Evolutionary conservation across 2,888 invertebrate genomes (phyloP).

Genomic region (Agapostemon virescens): DNA sequence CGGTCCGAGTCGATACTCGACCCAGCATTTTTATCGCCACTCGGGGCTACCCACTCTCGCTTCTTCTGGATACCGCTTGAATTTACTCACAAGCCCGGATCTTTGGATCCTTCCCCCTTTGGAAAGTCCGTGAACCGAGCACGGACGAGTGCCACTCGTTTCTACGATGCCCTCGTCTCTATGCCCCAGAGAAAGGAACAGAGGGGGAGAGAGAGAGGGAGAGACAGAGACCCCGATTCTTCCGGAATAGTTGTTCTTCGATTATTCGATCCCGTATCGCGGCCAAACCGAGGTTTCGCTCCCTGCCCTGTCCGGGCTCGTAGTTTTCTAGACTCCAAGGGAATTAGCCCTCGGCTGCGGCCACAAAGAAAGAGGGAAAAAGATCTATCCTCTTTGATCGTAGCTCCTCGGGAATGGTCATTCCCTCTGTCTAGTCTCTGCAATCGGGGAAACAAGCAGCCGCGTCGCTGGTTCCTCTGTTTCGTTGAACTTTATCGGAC

Average conservation of each 20-base stretch:
- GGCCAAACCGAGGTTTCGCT: background rate
- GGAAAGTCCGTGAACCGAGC: conserved; percentile 29
- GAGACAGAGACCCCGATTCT: conserved; percentile 10
- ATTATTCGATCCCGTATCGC: conserved; percentile 9
- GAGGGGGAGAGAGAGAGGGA: background rate
- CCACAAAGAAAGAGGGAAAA: background rate
- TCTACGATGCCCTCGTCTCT: conserved; percentile 23
- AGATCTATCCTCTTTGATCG: conserved; percentile 4
- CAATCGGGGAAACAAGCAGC: background rate
- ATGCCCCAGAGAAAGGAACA: background rate
- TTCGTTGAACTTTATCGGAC: conserved; percentile 9
- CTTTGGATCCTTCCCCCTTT: conserved; percentile 30
- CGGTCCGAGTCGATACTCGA: conserved; percentile 55
- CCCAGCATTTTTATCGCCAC: conserved; percentile 55
- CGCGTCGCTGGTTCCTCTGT: background rate
- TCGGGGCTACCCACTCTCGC: conserved; percentile 34
- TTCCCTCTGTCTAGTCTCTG: background rate
- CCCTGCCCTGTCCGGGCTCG: background rate
- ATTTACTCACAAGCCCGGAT: conserved; percentile 40
- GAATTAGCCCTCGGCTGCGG: background rate
- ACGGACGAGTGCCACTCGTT: conserved; percentile 31
- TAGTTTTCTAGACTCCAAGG: background rate
- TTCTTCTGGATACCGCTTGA: conserved; percentile 36
- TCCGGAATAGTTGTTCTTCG: conserved; percentile 4
- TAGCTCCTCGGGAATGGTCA: background rate